These are phyloP conservation scores for Syritta pipiens DNA, from an alignment of 2,888 invertebrate genomes.

Conservation along the genomic window DNA sequence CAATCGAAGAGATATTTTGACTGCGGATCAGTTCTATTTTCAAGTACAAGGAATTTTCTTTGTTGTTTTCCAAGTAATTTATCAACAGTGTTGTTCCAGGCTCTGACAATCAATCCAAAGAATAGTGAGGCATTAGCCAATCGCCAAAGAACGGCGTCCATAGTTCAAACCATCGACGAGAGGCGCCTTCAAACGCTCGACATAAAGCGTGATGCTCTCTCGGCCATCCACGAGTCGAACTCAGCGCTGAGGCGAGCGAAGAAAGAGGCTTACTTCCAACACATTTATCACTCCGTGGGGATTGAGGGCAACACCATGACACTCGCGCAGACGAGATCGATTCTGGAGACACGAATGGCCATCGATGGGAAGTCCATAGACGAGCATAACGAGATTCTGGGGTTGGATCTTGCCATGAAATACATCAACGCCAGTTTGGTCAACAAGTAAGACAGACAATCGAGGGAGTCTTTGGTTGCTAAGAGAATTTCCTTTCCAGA, in stretches of 20 bases:
- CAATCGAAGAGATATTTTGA: conserved; percentile 89
- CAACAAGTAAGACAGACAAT: conserved; percentile 83
- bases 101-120: conserved; percentile 90
- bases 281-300: conserved; percentile 97
- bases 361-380: conserved; percentile 95
- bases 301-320: conserved; percentile 99
- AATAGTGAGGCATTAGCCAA: conserved; percentile 90
- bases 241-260: conserved; percentile 91
- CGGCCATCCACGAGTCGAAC: conserved; percentile 89
- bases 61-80: no score
- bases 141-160: conserved; percentile 90
- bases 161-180: conserved; percentile 94
- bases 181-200: conserved; percentile 83
- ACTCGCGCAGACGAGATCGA: conserved; percentile 92
- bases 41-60: conserved; percentile 80
- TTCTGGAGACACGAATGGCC: conserved; percentile 93
- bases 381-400: conserved; percentile 98
- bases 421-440: conserved; percentile 91
- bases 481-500: no score
- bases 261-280: conserved; percentile 96
- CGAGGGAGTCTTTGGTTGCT: no score
- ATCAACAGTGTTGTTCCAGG: conserved; percentile 78
- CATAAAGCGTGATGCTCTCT: conserved; percentile 89
- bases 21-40: conserved; percentile 94
- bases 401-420: conserved; percentile 96